Evolutionary conservation across 1,140 invertebrate species (phyloP), one percentile per base, ranked within the genome.

Genomic region (Euwallacea similis): DNA sequence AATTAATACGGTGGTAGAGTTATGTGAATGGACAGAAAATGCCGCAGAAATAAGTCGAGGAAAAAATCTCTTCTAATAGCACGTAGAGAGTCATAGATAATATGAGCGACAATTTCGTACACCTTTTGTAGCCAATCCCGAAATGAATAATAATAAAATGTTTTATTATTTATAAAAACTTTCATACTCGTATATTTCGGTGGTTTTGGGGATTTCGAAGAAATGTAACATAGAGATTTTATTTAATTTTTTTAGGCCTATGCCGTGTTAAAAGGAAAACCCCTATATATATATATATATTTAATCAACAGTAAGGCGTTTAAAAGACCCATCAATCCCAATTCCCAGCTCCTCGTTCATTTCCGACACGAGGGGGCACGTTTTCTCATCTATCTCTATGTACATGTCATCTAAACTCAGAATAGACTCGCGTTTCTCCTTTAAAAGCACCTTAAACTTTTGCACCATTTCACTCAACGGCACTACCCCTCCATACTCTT

Each of bases 401-500:
- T 84, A 85, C 90, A 93, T 92, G n/a, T 93, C 88, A 75, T 93
- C 92, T 43, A 94, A 82, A 6, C 88, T 88, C n/a, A 92, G 80
- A 44, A 93, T 78, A 10, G 87, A 83, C 10, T 91, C 85, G 72
- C 89, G 85, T 53, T 87, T 88, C 61, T 86, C 85, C 60, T 86
- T 78, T 11, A 93, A 77, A 66, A 87, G 87, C 60, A 85, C 82
- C 78, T 93, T 93, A 72, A 92, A 87, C 74, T 85, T 85, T 79
- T 89, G 87, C 65, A 94, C 91, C 91, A 95, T 93, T 33, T 93
- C 91, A 8, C 83, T 83, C 44, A 94, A 79, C 13, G 93, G 91
- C 10, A 93, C 82, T 42, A 88, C 88, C 1, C 93, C 93, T 0
- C 93, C 93, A 77, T 94, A 95, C 79, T 95, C 93, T 79, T 91